These are phyloP conservation scores for Acanthosepion esculentum DNA, from an alignment of 2,888 invertebrate species.

Conservation along the genomic window DNA sequence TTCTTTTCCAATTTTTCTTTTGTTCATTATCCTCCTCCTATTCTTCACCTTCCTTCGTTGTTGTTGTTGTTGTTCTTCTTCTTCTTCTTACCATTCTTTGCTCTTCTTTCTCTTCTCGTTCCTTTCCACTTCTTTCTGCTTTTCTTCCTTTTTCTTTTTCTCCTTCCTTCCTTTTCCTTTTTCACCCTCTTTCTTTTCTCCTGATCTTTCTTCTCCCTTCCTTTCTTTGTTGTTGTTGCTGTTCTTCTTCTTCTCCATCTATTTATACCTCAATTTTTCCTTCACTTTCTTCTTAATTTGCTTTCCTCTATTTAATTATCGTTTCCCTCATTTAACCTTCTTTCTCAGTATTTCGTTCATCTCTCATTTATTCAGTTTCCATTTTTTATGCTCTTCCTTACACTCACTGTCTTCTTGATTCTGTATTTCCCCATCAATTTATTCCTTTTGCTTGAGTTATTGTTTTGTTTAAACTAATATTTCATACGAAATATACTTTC, in stretches of 20 bases:
- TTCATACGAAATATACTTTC: not conserved
- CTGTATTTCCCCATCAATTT: no score
- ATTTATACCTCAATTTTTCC: not conserved
- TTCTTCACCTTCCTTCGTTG: no score
- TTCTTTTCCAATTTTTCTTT: not conserved
- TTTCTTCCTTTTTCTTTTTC: not conserved
- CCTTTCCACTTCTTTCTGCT: not conserved
- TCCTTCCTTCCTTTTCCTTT: not conserved
- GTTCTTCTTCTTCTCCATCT: no score
- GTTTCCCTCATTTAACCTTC: not conserved
- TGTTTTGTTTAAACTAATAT: not conserved
- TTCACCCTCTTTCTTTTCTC: no score
- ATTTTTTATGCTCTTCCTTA: not conserved
- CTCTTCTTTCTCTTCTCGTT: not conserved
- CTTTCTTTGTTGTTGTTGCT: no score
- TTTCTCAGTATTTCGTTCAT: not conserved
- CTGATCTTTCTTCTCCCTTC: no score
- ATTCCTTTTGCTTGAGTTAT: not conserved
- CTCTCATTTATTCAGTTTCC: not conserved
- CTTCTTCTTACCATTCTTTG: not conserved
- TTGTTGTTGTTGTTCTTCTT: not conserved
- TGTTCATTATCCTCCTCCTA: no score
- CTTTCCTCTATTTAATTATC: not conserved
- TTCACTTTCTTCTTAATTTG: not conserved
- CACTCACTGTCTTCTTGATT: not conserved